These are phyloP conservation scores for Protosalanx chinensis DNA, from an alignment of 2,797 vertebrate genomes.

Conservation along the genomic window DNA sequence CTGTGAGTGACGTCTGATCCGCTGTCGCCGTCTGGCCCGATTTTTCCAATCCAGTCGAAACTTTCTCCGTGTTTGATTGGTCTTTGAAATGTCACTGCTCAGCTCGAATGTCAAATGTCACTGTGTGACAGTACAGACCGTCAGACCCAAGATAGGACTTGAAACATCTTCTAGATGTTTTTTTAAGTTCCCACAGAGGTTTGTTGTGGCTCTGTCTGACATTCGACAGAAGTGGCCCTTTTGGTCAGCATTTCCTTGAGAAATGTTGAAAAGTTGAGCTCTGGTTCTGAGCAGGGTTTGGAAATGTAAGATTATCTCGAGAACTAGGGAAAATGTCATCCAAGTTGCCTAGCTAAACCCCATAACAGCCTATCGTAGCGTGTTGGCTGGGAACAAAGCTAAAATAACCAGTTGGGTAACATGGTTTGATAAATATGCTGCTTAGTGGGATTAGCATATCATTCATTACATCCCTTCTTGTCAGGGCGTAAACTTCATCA, in stretches of 20 bases:
- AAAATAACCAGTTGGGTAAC: not conserved
- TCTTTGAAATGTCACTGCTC: not conserved
- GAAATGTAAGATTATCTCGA: not conserved
- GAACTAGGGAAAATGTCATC: not conserved
- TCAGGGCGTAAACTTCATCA: not conserved
- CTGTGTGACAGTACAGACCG: too few relatives aligned
- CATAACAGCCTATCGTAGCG: not conserved
- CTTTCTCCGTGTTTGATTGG: not conserved
- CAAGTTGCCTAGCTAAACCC: not conserved
- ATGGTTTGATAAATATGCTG: not conserved
- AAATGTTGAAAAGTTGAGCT: not conserved
- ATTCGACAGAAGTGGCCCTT: not conserved
- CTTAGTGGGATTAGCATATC: not conserved
- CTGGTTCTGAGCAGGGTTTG: not conserved
- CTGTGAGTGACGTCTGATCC: conserved; percentile 76
- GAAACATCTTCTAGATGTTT: too few relatives aligned
- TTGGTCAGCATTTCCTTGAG: not conserved
- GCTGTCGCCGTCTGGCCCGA: not conserved
- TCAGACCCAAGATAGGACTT: too few relatives aligned
- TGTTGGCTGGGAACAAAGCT: not conserved
- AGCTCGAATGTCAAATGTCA: too few relatives aligned
- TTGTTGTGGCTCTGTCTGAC: not conserved
- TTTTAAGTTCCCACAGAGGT: not conserved
- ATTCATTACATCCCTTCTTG: not conserved
- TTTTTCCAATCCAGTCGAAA: too few relatives aligned